Base-by-base conservation (phyloP, 2,113 vertebrate genomes). In the Coptodon bakossiorum region DNA sequence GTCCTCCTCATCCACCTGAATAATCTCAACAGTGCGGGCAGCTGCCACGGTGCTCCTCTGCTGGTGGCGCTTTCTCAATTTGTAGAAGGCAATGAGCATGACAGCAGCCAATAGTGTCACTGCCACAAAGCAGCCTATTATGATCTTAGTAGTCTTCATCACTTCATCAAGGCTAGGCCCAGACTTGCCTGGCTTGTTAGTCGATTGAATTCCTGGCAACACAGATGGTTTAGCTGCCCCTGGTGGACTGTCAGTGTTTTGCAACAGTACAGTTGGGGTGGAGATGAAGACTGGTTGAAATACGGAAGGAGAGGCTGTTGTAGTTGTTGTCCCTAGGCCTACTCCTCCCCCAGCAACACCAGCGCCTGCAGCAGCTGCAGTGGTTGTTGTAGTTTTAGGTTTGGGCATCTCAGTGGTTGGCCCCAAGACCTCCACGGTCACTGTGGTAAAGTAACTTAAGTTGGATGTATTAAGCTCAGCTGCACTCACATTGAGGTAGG, bases 101-200 rank as follows among this genome's bases (percentile, higher is more conserved):
- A 98, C 97, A 2, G 98, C 98, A 82, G 98, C 98, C 83, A 99
- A 88, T 59, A 99, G 96, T 9, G 98, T 99, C 79, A 99, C 98
- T 0, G 98, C 98, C 95, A 99, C 98, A 82, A 99, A 99, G 95
- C 98, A 99, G 43, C 98, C 98, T 71, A 99, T 99, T 96, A 99
- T 99, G 93, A 99, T 99, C 94, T 99, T 99, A 81, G 98, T 99
- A 93, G 98, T 99, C 96, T 97, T 98, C 98, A 99, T 99, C 90
- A 99, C 98, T 95, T 99, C 99, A 81, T 99, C 99, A 91, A 99
- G 89, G 93, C 99, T 99, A 88, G 99, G 97, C 48, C 94, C 95
- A 9, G 95, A 83, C 83, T 93, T 95, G 81, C 97, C 97, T 82
- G 95, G 96, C 89, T 97, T 97, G 90, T 97, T 96, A 36, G 95